Base-by-base conservation (phyloP, 1,140 invertebrate genomes). In the Drosophila subobscura region DNA sequence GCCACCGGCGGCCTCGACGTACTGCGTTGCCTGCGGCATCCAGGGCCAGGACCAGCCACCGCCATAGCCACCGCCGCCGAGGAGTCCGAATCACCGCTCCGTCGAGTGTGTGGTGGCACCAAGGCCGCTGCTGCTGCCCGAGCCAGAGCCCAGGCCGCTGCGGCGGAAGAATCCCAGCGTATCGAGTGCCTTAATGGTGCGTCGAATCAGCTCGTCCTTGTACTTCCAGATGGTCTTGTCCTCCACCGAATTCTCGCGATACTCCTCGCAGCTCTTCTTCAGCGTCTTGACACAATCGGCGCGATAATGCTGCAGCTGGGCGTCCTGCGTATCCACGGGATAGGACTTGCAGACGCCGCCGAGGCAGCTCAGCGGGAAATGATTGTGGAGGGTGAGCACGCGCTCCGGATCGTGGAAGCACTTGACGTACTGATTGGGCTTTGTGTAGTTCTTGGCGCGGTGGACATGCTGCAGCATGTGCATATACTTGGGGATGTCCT, bases 391-490 rank as follows among this genome's bases (percentile, higher is more conserved):
- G 4, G 96, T 97, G 5, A 98, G 93, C 14, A 97, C 97, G 64
- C 96, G 94, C 76, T 97, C 95, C 4, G 97, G 96, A 92, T 98
- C 97, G 91, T 98, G 97, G 93, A 98, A 98, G 92, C 97, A 97
- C 92, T 98, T 98, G 33, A 98, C 96, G 92, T 98, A 98, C 91
- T 97, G 96, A 72, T 97, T 97, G 1, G 97, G 97, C 92, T 97
- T 97, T 1, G 97, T 98, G 92, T 97, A 98, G 92, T 98, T 98
- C 83, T 95, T 95, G 47, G 96, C 95, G 5, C 97, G 94, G 86
- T 97, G 97, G 4, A 98, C 97, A 92, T 98, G 97, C 92, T 98
- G 97, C 77, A 98, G 90, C 97, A 98, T 98, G 91, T 98, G 97
- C 95, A 98, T 95, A 91, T 98, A 98, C 64, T 94, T 95, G 20